Evolutionary conservation across 1,140 invertebrate species (phyloP), one percentile per base, ranked within the genome.

Genomic region (Linepithema humile): DNA sequence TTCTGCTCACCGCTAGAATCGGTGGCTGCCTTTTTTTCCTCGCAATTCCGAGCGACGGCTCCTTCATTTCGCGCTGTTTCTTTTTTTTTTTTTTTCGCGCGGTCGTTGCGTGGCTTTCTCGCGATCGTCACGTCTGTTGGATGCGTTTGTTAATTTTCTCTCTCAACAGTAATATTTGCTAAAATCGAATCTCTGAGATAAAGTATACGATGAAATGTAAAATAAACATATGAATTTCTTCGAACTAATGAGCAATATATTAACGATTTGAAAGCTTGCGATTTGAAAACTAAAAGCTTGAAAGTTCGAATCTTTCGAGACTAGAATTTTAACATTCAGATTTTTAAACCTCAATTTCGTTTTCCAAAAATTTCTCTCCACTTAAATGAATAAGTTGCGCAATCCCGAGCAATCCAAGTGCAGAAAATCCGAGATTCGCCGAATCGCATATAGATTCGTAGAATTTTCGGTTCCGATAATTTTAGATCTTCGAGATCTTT

Each of bases 1-100:
- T 5, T 64, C 60, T 48, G 60, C 5, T 29, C 35, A 38, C 15
- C 64, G 64, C 64, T 80, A 43, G 75, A 80, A 80, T 80, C 48
- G 48, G 64, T 43, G 32, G 48, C 26, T 43, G 45, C 29, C n/a
- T 32, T 32, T 29, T 32, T 77, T 35, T 15, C 29, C 5, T 23
- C 9, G 12, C 48, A 9, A 2, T 40, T 80, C 64, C 57, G 17
- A 43, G 23, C 55, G 64, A 70, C 45, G 48, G 62, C 17, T 69
- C 50, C 64, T 57, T 70, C 75, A 55, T 70, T 23, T 40, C 38
- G 12, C 48, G 38, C 20, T 17, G 35, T 40, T 29, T 50, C 35
- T 45, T 15, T 45, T 45, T 45, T 40, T 40, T 40, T 40, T 40
- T 40, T 40, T 45, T 45, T 45, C 9, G 15, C 12, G 4, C 10